Conservation (phyloP, 37 sponge, comb jelly and placozoan genomes). For the Corticium candelabrum region DNA sequence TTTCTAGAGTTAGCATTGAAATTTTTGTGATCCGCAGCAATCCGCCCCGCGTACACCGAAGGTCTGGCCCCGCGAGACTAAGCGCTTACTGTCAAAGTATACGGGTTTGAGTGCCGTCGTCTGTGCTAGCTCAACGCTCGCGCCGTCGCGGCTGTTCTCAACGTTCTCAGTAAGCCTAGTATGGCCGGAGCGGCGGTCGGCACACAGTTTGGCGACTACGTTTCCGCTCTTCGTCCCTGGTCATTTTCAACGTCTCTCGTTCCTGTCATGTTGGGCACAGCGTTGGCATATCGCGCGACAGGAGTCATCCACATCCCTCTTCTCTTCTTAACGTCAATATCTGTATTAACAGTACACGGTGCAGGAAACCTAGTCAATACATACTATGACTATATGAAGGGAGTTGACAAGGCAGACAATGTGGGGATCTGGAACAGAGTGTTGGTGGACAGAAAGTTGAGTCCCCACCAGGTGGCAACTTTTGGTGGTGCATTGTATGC, state of each 20-base stretch:
- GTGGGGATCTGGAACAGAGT: constrained; percentile 25
- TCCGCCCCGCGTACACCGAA: too few species aligned
- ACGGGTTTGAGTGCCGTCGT: too few species aligned
- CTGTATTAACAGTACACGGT: constrained; percentile 56
- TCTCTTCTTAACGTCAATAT: constrained; percentile 18
- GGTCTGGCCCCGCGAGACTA: too few species aligned
- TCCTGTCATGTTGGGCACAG: constrained; percentile 64
- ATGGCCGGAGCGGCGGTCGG: too few species aligned
- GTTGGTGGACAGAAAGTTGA: constrained; percentile 25
- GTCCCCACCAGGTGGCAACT: constrained; percentile 40
- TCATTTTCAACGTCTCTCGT: constrained; percentile 59
- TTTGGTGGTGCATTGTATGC: constrained; percentile 56
- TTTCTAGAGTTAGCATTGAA: too few species aligned
- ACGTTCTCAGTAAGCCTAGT: too few species aligned
- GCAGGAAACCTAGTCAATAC: constrained; percentile 86
- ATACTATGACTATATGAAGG: constrained; percentile 59
- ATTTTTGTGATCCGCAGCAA: too few species aligned
- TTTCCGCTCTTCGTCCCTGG: constrained; percentile 61
- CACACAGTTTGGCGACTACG: too few species aligned
- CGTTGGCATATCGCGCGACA: constrained; percentile 32
- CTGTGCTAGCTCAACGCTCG: too few species aligned
- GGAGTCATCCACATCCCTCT: constrained; percentile 13
- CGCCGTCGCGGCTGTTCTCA: too few species aligned
- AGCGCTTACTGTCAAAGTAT: too few species aligned
- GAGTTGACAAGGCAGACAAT: constrained; percentile 18